Evolutionary conservation across 2,113 vertebrate species (phyloP), one percentile per base, ranked within the genome.

Genomic region (Saimiri boliviensis): DNA sequence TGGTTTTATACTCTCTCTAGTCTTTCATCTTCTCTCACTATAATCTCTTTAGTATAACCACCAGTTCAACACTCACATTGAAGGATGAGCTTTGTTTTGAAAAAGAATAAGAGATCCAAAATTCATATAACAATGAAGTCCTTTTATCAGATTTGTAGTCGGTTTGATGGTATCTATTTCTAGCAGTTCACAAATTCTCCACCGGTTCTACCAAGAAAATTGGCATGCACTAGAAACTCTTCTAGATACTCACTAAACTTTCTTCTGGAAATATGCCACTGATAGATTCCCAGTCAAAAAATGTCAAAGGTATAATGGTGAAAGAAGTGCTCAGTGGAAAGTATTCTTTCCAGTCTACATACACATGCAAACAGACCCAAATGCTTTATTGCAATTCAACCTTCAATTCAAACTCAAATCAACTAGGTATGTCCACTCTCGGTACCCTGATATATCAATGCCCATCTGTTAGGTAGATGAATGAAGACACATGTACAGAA

Each of bases 161-260:
- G 88, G 47, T 88, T 86, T 86, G 93, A 87, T 49, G 10, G 37
- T 81, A 68, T 56, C 27, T 87, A 5, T 86, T 95, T 90, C 42
- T 27, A 90, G 30, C 68, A 89, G n/a, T 84, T 96, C 80, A 4
- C 32, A 93, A 96, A 88, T 86, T 86, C 37, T 40, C 88, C 49
- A 58, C 49, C 21, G 45, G 40, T 95, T 95, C 9, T 30, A 32
- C 40, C 70, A 32, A 89, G 71, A 96, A 92, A 89, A 95, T 40
- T 23, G 35, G 91, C 30, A 94, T 12, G 8, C 11, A 66, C 40
- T 30, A 71, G 23, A 58, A 98, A 97, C 91, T 97, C 42, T 37
- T 88, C 91, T n/a, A 94, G 16, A 52, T 3, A 6, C 42, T 88
- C 76, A 77, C 35, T 83, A 68, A 98, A 98, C 96, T 98, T 97